Evolutionary conservation across 2,797 vertebrate genomes (phyloP), one percentile per base, ranked within the genome.

Genomic region (Lacerta agilis): DNA sequence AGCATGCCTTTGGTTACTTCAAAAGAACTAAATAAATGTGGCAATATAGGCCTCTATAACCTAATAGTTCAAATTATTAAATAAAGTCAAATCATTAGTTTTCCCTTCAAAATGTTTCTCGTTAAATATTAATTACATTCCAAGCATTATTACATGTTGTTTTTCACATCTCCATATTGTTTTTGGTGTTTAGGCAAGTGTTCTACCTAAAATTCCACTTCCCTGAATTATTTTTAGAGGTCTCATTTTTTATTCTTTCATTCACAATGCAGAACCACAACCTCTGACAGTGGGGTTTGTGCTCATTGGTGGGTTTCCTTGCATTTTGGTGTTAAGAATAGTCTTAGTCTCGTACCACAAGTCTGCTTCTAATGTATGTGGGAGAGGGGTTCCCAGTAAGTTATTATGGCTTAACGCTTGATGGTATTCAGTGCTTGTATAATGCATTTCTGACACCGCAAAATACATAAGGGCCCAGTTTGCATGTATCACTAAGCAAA

Each of bases 1-100:
- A 73, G 0, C 2, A 1, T 0, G 0, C 55, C 2, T 55, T 0
- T 9, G 41, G 15, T 69, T 69, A 69, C 13, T 87, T 76, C 33
- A 76, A 82, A 76, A 49, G 17, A 23, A 8, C n/a, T 69, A n/a
- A 49, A 4, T 36, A 8, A 66, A 66, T 25, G 18, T 61, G 38
- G 69, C 61, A 49, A 55, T 55, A 55, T 55, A 55, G 49, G 49
- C 49, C 49, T 55, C 49, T 55, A 55, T 55, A 55, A 55, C 13
- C 49, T 55, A 55, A 55, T 55, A 3, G 13, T 55, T 84, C 8
- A 41, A 55, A 71, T 73, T 80, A 41, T 58, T 29, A 75, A 87
- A 25, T 38, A n/a, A 64, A 82, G 58, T 15, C 17, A 61, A 20
- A 66, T 15, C 49, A 45, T n/a, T 27, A 36, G 18, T 15, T n/a